A percentile compares a stretch with the other conserved stretches of the same genome.
Evolutionary conservation across 2,113 vertebrate species (phyloP).

Genomic region (Anhinga anhinga): DNA sequence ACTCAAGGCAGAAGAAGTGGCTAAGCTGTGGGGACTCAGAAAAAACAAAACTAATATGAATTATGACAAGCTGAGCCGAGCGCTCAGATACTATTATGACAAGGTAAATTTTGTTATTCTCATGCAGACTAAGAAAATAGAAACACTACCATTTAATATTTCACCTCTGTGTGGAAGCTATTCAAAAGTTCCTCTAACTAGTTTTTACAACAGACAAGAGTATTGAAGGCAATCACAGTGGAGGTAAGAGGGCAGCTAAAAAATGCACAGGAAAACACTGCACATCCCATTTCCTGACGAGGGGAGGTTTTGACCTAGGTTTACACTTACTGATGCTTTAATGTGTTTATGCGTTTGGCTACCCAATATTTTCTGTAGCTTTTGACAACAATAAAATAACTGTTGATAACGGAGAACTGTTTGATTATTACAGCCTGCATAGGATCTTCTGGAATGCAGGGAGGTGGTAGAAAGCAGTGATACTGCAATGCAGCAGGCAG

Average conservation of each 20-base stretch:
- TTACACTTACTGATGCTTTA: not conserved
- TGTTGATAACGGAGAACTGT: constrained; percentile 7
- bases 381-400: constrained; percentile 43
- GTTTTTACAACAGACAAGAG: not conserved
- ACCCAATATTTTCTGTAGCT: constrained; percentile 21
- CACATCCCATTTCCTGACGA: not conserved
- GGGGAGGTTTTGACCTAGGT: not conserved
- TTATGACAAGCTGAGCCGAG: constrained; percentile 95
- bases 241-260: not conserved
- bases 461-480: not conserved
- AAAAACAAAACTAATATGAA: constrained; percentile 99
- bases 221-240: not conserved
- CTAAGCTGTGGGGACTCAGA: constrained; percentile 94
- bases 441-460: constrained; percentile 3
- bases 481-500: not conserved
- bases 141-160: not conserved
- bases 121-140: constrained; percentile 15
- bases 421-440: constrained; percentile 23
- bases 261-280: not conserved
- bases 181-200: not conserved
- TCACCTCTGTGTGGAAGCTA: not conserved
- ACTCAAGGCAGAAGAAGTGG: constrained; percentile 95
- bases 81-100: constrained; percentile 96
- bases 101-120: constrained; percentile 80
- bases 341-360: not conserved